phyloP scores from a whole-genome alignment of 2,113 vertebrate genomes.

The Bathybates hornii region DNA sequence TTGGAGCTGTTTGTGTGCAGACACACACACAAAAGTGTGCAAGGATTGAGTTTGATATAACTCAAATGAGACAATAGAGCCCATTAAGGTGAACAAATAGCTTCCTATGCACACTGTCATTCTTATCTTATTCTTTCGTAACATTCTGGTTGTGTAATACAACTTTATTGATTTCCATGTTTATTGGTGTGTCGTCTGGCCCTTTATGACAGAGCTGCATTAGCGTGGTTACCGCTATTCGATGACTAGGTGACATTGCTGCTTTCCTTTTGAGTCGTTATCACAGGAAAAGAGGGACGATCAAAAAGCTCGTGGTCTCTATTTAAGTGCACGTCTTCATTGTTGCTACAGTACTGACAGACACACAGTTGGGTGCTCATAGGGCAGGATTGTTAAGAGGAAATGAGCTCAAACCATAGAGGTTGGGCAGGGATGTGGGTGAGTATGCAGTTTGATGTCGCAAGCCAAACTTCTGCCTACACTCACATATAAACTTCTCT shows the following conservation, averaged over 20 bases:
- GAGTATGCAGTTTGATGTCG: background rate
- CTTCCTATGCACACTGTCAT: background rate
- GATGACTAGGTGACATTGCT: background rate
- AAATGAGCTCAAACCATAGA: background rate
- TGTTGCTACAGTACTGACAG: background rate
- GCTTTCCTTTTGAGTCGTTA: background rate
- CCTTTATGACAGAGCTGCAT: background rate
- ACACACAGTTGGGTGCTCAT: background rate
- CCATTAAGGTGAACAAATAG: background rate
- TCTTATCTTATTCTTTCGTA: background rate
- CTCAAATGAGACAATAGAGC: background rate
- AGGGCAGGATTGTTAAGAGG: background rate
- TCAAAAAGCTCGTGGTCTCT: background rate
- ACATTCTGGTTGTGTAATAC: background rate
- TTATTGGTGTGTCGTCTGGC: background rate
- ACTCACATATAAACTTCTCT: background rate
- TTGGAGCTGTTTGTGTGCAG: background rate
- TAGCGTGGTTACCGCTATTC: background rate
- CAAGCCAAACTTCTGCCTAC: slow-evolving; percentile 5
- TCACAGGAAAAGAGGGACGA: background rate
- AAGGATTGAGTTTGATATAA: background rate
- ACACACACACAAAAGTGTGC: background rate
- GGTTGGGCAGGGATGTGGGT: background rate
- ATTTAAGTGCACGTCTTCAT: background rate
- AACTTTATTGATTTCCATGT: background rate